Evolutionary conservation across 2,888 invertebrate species (phyloP).

Genomic region (Tupiocoris notatus): DNA sequence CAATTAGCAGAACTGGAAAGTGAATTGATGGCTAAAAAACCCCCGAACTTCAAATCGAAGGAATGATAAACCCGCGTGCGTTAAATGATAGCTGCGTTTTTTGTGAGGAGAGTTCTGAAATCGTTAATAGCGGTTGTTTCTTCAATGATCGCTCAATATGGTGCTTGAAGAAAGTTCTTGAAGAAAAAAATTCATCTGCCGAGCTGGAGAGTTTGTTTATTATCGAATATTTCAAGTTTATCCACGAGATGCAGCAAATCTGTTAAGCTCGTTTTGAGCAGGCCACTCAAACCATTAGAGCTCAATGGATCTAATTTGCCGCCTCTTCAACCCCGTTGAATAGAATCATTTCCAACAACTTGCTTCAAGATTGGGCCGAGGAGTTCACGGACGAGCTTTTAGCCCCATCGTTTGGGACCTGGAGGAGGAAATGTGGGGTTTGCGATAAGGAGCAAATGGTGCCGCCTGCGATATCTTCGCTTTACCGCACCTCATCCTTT

Average conservation of each 20-base stretch:
- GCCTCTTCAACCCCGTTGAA: not conserved
- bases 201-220: too few species aligned
- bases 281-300: not conserved
- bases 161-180: too few species aligned
- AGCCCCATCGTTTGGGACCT: not conserved
- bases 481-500: not conserved
- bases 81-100: too few species aligned
- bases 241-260: not conserved
- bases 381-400: not conserved
- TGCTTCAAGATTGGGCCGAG: not conserved
- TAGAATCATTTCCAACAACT: not conserved
- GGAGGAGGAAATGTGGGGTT: not conserved
- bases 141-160: too few species aligned
- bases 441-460: conserved; percentile 23
- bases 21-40: too few species aligned
- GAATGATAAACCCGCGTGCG: too few species aligned
- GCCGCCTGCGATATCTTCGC: conserved; percentile 10
- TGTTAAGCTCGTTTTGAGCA: not conserved
- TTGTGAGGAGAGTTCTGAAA: too few species aligned
- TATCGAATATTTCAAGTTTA: not conserved
- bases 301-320: not conserved
- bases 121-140: too few species aligned
- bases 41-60: too few species aligned
- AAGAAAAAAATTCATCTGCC: too few species aligned
- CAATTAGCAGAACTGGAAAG: too few species aligned